Conservation (phyloP, 92 coral and sea anemone genomes). For the Pocillopora grandis region DNA sequence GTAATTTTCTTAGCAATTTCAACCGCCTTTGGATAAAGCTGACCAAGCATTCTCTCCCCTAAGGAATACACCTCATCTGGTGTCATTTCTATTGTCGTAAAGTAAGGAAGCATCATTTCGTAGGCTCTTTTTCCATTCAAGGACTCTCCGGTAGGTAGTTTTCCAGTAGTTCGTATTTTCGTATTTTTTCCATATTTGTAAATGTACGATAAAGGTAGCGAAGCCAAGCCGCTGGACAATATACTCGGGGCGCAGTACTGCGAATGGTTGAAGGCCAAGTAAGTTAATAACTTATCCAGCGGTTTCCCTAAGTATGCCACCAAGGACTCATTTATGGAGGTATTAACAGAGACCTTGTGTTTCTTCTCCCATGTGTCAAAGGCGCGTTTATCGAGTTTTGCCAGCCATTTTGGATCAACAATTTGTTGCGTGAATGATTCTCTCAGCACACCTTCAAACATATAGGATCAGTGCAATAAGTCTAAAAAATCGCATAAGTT, state of each 20-base stretch:
- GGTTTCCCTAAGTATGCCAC: slow-evolving; percentile 71
- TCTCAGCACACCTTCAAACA: slow-evolving; percentile 40
- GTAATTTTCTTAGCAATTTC: slow-evolving; percentile 70
- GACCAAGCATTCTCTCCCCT: slow-evolving; percentile 67
- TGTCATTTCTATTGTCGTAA: slow-evolving; percentile 88
- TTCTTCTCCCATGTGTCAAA: slow-evolving; percentile 48
- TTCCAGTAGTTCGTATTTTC: slow-evolving; percentile 68
- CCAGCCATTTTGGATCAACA: slow-evolving; percentile 51
- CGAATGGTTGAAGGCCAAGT: slow-evolving; percentile 70
- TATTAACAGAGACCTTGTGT: slow-evolving; percentile 43
- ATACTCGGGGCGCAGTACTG: slow-evolving; percentile 85
- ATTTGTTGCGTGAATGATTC: slow-evolving; percentile 51
- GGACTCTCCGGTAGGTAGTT: slow-evolving; percentile 63
- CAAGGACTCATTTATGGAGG: slow-evolving; percentile 54
- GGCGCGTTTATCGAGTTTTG: slow-evolving; percentile 22
- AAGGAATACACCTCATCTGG: slow-evolving; percentile 71
- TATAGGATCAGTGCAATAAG: neutral
- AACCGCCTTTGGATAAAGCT: slow-evolving; percentile 82
- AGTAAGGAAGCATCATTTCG: slow-evolving; percentile 76
- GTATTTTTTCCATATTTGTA: slow-evolving; percentile 70
- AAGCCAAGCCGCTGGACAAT: slow-evolving; percentile 82
- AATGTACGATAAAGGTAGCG: slow-evolving; percentile 78
- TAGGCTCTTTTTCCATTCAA: slow-evolving; percentile 74
- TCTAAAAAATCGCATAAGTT: neutral
- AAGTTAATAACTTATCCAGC: slow-evolving; percentile 54